Evolutionary conservation across 2,888 invertebrate species (phyloP), one percentile per base, ranked within the genome.

Genomic region (Punctoribates punctum): DNA sequence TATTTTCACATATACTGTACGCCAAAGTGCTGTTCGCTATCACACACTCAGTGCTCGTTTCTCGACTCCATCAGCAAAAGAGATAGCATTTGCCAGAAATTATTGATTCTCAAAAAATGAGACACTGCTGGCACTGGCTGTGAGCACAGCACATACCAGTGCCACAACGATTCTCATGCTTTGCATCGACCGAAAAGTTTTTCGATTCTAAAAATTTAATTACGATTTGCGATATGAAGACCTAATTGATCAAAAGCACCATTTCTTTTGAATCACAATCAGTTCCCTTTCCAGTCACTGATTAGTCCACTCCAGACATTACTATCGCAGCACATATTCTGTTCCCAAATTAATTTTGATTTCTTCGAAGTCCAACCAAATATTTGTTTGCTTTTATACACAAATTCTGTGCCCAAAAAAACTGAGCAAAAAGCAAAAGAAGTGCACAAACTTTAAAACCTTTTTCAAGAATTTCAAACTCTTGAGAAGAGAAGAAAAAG

Each of bases 121-220:
- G 60, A 27, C 29, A 27, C 51, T 51, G 60, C 25, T 23, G 25
- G 23, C 27, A 29, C 13, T 60, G 60, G 13, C 27, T 2, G 15
- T 29, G 17, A 60, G 57, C 57, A 8, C 57, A 57, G 20, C 54
- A 57, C 57, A 57, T 57, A 57, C 57, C 57, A 57, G 57, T 57
- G 57, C 57, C 57, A 57, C 25, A 29, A 1, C 13, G 29, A 60
- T 51, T 27, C 27, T 13, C 23, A 27, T 60, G 27, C 15, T 60
- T 29, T 60, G 60, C 13, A 60, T 60, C 60, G 60, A 60, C 60
- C 60, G 27, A 60, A 60, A 60, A 60, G 60, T 60, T 60, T 60
- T 29, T 60, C 27, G 60, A 60, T 60, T 60, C 60, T 27, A 60
- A 60, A 57, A 60, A 60, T 60, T 60, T 60, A 60, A 60, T 60